phyloP scores from a whole-genome alignment of 2,113 vertebrate genomes.

The Sciurus niger region DNA sequence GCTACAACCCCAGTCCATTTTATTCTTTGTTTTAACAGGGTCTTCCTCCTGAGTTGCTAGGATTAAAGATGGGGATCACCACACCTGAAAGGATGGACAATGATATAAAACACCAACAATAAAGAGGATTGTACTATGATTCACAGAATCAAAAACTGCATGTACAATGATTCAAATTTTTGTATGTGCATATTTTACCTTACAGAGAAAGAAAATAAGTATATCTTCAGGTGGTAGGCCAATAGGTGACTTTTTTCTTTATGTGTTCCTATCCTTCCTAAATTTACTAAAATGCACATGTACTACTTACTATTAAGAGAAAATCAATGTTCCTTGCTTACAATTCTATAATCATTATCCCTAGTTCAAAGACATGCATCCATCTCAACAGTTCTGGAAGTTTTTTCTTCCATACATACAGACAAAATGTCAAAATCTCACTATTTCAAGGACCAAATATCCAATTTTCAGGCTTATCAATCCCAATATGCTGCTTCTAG shows the following conservation, averaged over 20 bases:
- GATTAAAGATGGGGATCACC: not conserved
- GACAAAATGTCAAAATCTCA: not conserved
- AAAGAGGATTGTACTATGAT: not conserved
- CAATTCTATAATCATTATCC: conserved; percentile 38
- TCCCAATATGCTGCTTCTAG: not conserved
- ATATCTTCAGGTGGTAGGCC: conserved; percentile 3
- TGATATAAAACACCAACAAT: not conserved
- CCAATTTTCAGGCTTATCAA: conserved; percentile 41
- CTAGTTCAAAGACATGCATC: conserved; percentile 19
- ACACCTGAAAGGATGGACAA: not conserved
- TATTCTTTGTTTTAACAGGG: not conserved
- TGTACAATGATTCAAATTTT: conserved; percentile 15
- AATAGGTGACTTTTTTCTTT: not conserved
- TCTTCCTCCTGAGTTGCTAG: not conserved
- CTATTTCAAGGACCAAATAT: conserved; percentile 12
- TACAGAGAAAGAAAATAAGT: conserved; percentile 5
- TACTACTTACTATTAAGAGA: not conserved
- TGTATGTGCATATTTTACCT: not conserved
- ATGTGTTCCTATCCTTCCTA: not conserved
- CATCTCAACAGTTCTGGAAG: conserved; percentile 3
- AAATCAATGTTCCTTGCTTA: not conserved
- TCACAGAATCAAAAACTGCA: conserved; percentile 8
- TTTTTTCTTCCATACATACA: conserved; percentile 28
- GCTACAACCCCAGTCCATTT: not conserved
- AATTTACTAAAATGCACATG: conserved; percentile 18